phyloP scores from a whole-genome alignment of 2,113 vertebrate genomes.

The Gymnogyps californianus region DNA sequence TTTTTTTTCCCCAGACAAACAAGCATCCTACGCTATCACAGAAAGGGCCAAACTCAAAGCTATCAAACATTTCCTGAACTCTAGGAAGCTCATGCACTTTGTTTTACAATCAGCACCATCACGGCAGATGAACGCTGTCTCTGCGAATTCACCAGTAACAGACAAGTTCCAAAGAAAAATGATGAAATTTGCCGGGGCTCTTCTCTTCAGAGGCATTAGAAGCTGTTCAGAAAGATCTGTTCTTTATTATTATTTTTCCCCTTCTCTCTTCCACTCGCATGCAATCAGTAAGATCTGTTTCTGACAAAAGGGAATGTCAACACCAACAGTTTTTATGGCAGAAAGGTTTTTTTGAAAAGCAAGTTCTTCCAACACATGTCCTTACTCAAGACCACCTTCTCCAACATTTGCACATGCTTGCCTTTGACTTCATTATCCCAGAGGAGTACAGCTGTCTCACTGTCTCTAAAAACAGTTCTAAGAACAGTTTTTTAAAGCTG shows the following conservation, averaged over 20 bases:
- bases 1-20: not conserved
- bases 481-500: not conserved
- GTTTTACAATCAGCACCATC: not conserved
- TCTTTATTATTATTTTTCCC: not conserved
- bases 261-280: not conserved
- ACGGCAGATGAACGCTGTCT: not conserved
- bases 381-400: not conserved
- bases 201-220: not conserved
- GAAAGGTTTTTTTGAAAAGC: not conserved
- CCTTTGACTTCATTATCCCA: not conserved
- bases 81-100: not conserved
- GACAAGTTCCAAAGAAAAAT: not conserved
- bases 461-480: not conserved
- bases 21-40: not conserved
- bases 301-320: not conserved
- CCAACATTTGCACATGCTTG: not conserved
- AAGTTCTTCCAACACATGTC: not conserved
- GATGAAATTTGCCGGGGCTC: not conserved
- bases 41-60: not conserved
- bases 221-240: not conserved
- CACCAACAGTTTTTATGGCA: not conserved
- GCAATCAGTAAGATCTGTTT: not conserved
- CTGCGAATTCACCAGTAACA: not conserved
- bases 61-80: not conserved
- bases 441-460: not conserved